Percentiles rank a stretch among this genome's conserved stretches.
phyloP scores from a whole-genome alignment of 2,113 vertebrate species.

The Maccullochella peelii region DNA sequence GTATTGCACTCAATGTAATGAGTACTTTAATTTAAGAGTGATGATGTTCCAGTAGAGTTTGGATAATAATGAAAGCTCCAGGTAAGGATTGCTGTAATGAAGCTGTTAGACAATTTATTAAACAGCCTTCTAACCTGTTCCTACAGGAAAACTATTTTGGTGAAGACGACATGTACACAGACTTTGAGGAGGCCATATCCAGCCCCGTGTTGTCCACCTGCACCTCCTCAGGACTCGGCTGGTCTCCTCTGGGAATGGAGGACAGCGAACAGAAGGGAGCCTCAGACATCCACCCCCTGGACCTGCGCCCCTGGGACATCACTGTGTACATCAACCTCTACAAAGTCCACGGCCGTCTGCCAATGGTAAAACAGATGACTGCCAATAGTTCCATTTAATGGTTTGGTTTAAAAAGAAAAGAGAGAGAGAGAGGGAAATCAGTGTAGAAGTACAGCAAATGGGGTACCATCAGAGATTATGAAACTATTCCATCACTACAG shows the following conservation, averaged over 20 bases:
- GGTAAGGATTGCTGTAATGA: background rate
- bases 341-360: slow-evolving; percentile 95
- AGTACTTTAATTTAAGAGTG: background rate
- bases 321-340: slow-evolving; percentile 96
- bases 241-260: slow-evolving; percentile 93
- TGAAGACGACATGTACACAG: slow-evolving; percentile 98
- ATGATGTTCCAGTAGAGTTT: background rate
- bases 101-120: background rate
- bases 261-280: slow-evolving; percentile 84
- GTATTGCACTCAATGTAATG: background rate
- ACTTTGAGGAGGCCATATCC: slow-evolving; percentile 93
- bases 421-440: background rate
- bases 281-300: slow-evolving; percentile 87
- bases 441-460: background rate
- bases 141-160: slow-evolving; percentile 99
- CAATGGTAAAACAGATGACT: slow-evolving; percentile 86
- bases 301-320: slow-evolving; percentile 96
- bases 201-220: slow-evolving; percentile 93
- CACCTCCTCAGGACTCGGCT: slow-evolving; percentile 93
- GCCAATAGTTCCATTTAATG: background rate
- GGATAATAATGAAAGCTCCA: background rate
- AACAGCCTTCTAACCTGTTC: background rate
- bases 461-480: background rate
- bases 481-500: slow-evolving; percentile 5
- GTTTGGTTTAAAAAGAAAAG: background rate